Base-by-base conservation (phyloP, 2,888 invertebrate species). In the Pristionchus maxplancki region DNA sequence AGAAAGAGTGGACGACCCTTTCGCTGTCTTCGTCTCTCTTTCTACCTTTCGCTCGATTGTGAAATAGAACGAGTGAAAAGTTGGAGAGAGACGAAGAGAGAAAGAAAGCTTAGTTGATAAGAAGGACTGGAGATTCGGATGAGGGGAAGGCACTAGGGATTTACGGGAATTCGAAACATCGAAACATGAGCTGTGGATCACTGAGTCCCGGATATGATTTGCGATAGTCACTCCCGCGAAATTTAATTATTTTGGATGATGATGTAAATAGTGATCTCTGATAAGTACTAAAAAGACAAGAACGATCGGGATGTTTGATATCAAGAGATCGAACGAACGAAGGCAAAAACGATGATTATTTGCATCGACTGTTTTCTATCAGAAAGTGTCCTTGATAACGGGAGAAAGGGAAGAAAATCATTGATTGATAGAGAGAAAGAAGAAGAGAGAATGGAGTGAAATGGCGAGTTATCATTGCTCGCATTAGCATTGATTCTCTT, bases 61-160 rank as follows among this genome's bases (percentile, higher is more conserved):
- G 82, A 83, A 83, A 83, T 50, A 83, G 82, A 53, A 15, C 50
- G 53, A 83, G 82, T 34, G 17, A 34, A 78, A 34, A 78, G 81
- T 37, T 20, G 37, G 37, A 71, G 31, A 48, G 81, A 81, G 81
- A 48, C 11, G 44, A n/a, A 81, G 81, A 81, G 81, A 83, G 82
- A 82, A 44, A 50, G 31, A 83, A 37, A 83, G 82, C 24, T 83
- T 50, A 83, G 82, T 20, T 53, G 82, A 83, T 50, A 83, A 83
- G 82, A 28, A 53, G 34, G 53, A 53, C 50, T 53, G 53, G 11
- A 64, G 67, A 67, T 34, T 34, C 67, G 20, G 67, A 67, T 58
- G 24, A 58, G n/a, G n/a, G 15, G 31, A 34, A 67, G 31, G 31
- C 67, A 13, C 67, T 67, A 13, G 67, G 67, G 34, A 67, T 34